Conservation (phyloP, 2,888 invertebrate species). For the Synergus gifuensis region DNA sequence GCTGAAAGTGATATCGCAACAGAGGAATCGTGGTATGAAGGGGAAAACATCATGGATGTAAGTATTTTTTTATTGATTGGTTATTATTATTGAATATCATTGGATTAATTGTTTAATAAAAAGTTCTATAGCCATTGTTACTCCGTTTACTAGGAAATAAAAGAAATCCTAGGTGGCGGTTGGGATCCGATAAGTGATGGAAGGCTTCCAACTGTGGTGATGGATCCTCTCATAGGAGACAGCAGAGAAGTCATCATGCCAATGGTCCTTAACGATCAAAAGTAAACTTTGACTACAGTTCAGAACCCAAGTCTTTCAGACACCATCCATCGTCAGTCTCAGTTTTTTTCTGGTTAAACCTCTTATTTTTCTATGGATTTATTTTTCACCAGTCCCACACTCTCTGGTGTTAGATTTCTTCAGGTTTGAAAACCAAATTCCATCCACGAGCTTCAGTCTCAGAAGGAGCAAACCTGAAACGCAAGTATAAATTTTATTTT, state of each 20-base stretch:
- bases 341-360: conserved; percentile 56
- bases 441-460: neutral
- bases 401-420: neutral
- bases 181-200: conserved; percentile 80
- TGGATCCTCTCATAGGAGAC: conserved; percentile 79
- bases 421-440: conserved; percentile 5
- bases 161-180: conserved; percentile 79
- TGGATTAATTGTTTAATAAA: neutral
- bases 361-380: conserved; percentile 45
- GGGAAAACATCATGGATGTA: conserved; percentile 68
- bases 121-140: neutral
- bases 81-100: too few species aligned
- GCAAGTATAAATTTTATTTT: conserved; percentile 20
- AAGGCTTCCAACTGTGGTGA: conserved; percentile 80
- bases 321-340: conserved; percentile 50
- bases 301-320: conserved; percentile 49
- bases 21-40: conserved; percentile 60
- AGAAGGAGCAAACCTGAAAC: neutral
- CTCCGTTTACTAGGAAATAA: conserved; percentile 78
- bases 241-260: conserved; percentile 82
- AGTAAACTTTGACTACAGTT: conserved; percentile 70
- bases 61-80: conserved; percentile 49
- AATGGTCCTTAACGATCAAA: conserved; percentile 79
- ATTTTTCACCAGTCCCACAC: conserved; percentile 35
- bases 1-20: conserved; percentile 79